Percentiles rank a stretch among this genome's conserved stretches.
Evolutionary conservation across 2,113 vertebrate genomes (phyloP).

Genomic region (Xiphophorus maculatus): DNA sequence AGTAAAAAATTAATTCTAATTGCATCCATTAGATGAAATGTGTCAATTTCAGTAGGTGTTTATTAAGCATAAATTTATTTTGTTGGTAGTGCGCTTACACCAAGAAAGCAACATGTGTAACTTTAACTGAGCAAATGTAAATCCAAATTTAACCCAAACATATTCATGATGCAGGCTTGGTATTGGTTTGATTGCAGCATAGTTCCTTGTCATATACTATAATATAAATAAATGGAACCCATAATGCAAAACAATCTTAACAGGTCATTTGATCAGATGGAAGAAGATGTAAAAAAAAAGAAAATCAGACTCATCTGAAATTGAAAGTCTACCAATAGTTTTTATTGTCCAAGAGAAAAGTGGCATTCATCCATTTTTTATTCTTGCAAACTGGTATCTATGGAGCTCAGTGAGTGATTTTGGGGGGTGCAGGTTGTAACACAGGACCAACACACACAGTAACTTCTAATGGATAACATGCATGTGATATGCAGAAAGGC

Average conservation of each 20-base stretch:
- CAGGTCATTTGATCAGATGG: neutral
- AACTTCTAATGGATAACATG: too few species aligned
- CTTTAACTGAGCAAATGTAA: too few species aligned
- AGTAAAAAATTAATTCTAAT: neutral
- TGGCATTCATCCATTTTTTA: neutral
- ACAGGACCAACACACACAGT: too few species aligned
- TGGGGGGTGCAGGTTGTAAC: too few species aligned
- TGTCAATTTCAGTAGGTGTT: neutral
- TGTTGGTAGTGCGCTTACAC: too few species aligned
- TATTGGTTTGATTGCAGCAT: too few species aligned
- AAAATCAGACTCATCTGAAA: neutral
- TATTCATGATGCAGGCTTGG: too few species aligned
- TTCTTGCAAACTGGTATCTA: neutral
- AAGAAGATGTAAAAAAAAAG: neutral
- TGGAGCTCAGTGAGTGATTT: too few species aligned
- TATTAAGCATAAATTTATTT: too few species aligned
- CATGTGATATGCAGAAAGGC: too few species aligned
- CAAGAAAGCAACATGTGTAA: too few species aligned
- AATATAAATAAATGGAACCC: neutral
- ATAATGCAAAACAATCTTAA: neutral
- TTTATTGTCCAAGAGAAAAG: neutral
- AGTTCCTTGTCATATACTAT: neutral
- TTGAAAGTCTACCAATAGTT: neutral
- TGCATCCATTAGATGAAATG: neutral
- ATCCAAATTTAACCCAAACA: too few species aligned